phyloP scores from a whole-genome alignment of 2,113 vertebrate genomes.

The Myrmecophaga tridactyla region DNA sequence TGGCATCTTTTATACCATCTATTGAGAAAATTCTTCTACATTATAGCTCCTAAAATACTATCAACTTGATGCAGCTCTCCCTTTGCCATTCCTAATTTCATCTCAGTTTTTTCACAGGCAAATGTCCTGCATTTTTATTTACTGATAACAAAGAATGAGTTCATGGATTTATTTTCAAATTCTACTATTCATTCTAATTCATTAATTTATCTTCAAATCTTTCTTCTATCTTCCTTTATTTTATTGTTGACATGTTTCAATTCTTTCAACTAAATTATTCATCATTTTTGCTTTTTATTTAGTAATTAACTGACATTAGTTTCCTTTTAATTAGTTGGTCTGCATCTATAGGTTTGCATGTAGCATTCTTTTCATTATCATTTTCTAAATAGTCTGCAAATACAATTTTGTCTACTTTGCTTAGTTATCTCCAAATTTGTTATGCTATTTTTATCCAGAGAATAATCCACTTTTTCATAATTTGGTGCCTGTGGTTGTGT shows the following conservation, averaged over 20 bases:
- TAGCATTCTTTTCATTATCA: background rate
- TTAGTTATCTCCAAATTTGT: background rate
- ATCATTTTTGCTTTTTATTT: background rate
- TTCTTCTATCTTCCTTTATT: background rate
- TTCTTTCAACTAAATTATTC: background rate
- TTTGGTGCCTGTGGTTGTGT: background rate
- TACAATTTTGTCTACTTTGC: background rate
- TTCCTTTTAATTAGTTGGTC: background rate
- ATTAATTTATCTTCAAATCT: background rate
- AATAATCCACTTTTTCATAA: background rate
- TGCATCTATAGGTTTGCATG: background rate
- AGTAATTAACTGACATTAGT: background rate
- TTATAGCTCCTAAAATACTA: background rate
- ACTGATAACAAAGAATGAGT: background rate
- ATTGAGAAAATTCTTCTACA: background rate
- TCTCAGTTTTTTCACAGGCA: background rate
- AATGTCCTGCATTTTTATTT: background rate
- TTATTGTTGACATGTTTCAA: background rate
- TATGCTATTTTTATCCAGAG: background rate
- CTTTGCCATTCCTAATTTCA: background rate
- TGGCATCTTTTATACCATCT: background rate
- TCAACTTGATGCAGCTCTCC: background rate
- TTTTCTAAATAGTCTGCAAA: background rate
- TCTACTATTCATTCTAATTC: background rate
- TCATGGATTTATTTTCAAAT: background rate